Percentiles rank a stretch among this genome's conserved stretches.
Evolutionary conservation across 2,113 vertebrate species (phyloP).

Genomic region (Actinemys pallida): DNA sequence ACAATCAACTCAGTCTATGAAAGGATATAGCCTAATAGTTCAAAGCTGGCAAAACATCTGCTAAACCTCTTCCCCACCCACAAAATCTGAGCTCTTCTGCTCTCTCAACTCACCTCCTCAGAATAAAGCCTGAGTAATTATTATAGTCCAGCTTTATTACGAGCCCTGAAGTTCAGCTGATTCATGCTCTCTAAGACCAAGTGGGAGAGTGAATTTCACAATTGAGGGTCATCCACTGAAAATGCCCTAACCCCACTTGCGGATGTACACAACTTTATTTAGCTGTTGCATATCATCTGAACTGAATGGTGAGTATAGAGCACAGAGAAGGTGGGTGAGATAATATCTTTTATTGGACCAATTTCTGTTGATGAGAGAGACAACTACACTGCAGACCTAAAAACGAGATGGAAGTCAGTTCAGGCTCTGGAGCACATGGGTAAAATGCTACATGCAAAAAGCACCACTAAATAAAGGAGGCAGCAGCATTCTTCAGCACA

Average conservation of each 20-base stretch:
- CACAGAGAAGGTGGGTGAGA: neutral
- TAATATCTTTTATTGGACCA: neutral
- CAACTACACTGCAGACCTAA: neutral
- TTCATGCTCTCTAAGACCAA: neutral
- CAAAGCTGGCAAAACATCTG: neutral
- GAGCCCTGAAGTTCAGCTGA: neutral
- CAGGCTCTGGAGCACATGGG: neutral
- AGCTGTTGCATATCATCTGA: neutral
- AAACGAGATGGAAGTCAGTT: neutral
- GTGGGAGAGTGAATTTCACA: neutral
- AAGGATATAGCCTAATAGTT: neutral
- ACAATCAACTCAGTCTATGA: neutral
- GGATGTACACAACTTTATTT: neutral
- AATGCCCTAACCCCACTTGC: neutral
- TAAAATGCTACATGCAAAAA: neutral
- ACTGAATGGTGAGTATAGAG: neutral
- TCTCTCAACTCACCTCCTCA: neutral
- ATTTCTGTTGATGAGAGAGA: neutral
- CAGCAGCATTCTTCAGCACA: neutral
- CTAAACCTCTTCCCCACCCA: accelerated
- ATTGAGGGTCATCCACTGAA: neutral
- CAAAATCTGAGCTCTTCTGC: neutral
- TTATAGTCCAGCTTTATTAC: neutral
- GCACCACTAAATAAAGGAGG: neutral
- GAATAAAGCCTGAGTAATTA: neutral